Evolutionary conservation across 2,888 invertebrate species (phyloP).

Genomic region (Hirtodrosophila cameraria): DNA sequence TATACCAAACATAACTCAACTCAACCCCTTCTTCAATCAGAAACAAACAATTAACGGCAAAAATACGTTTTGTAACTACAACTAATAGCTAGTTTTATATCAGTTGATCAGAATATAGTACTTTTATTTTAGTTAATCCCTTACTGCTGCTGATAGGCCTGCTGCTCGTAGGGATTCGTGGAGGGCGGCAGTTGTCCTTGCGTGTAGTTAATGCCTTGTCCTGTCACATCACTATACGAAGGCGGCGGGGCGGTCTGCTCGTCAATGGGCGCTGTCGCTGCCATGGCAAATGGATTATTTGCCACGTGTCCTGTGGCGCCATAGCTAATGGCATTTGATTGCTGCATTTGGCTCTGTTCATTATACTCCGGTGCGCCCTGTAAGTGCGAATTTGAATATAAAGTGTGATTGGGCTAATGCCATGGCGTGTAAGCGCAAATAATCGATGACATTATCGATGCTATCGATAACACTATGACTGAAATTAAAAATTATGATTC

Average conservation of each 20-base stretch:
- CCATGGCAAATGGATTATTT: constrained; percentile 85
- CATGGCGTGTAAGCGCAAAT: too few relatives aligned
- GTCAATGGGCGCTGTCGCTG: constrained; percentile 83
- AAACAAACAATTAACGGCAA: constrained; percentile 68
- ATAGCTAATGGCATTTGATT: constrained; percentile 85
- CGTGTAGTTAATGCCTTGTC: constrained; percentile 62
- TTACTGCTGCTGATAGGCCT: constrained; percentile 69
- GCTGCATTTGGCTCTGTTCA: constrained; percentile 83
- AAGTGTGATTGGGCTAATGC: background rate
- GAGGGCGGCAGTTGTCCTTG: constrained; percentile 45
- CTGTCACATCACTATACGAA: constrained; percentile 42
- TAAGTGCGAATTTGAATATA: background rate
- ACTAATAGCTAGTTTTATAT: constrained; percentile 68
- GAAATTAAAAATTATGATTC: too few relatives aligned
- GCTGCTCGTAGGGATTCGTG: constrained; percentile 72
- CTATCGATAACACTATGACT: too few relatives aligned
- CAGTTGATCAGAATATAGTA: constrained; percentile 20
- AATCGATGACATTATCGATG: background rate
- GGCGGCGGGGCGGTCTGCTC: constrained; percentile 86
- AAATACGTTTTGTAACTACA: constrained; percentile 55
- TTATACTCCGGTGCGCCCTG: constrained; percentile 80
- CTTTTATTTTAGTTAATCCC: background rate
- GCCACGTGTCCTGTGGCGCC: constrained; percentile 87
- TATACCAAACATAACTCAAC: constrained; percentile 24
- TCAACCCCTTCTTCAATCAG: constrained; percentile 43